A percentile compares a stretch with the other conserved stretches of the same genome.
Conservation (phyloP, 2,888 invertebrate species). For the Drosophila fulvimacula region DNA sequence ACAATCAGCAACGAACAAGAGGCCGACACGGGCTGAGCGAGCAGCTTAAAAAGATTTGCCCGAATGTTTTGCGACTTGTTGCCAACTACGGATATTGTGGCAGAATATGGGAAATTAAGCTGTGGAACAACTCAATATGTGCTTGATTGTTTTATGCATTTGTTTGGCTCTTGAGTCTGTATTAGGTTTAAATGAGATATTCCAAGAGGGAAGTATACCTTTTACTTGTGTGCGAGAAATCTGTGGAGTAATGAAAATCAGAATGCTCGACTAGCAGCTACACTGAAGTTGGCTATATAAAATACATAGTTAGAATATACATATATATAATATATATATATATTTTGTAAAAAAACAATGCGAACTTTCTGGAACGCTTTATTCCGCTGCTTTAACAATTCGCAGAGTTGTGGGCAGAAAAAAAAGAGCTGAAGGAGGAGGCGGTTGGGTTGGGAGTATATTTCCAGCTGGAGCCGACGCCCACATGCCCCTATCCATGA, state of each 20-base stretch:
- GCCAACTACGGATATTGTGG: neutral
- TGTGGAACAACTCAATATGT: neutral
- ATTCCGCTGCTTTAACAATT: slow-evolving; percentile 16
- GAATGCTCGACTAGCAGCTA: neutral
- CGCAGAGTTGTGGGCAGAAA: slow-evolving; percentile 23
- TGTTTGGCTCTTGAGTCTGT: neutral
- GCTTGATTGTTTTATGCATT: slow-evolving; percentile 6
- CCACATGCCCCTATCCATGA: neutral
- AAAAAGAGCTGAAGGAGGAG: neutral
- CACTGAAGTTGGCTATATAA: neutral
- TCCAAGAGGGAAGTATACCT: neutral
- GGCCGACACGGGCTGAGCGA: slow-evolving; percentile 22
- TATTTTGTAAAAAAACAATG: neutral
- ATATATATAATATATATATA: no score
- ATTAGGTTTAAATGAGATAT: no score
- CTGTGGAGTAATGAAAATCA: neutral
- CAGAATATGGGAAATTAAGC: neutral
- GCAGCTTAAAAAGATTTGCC: slow-evolving; percentile 10
- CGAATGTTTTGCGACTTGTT: slow-evolving; percentile 15
- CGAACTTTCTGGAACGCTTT: neutral
- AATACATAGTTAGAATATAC: neutral
- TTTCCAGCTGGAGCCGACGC: neutral
- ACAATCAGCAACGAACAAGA: slow-evolving; percentile 54
- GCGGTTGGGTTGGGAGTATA: no score
- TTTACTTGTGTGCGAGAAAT: neutral